Percentiles rank a stretch among this genome's conserved stretches.
phyloP scores from a whole-genome alignment of 1,140 invertebrate species.

The Euwallacea fornicatus region DNA sequence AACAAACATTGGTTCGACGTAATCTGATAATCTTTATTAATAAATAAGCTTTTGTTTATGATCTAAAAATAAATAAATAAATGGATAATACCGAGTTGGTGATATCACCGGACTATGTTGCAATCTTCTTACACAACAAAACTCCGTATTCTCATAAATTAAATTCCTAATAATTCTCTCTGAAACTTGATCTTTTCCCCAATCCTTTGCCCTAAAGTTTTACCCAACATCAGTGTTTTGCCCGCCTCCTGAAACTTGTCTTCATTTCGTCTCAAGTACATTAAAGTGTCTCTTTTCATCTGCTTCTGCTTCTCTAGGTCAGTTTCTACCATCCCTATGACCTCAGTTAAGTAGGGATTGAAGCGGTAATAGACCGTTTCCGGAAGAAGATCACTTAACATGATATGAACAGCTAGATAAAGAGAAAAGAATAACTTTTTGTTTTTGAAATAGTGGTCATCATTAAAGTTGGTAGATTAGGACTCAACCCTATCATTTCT shows the following conservation, averaged over 20 bases:
- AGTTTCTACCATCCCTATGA: conserved; percentile 82
- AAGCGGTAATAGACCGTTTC: conserved; percentile 82
- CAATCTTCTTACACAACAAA: too few species aligned
- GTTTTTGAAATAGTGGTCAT: conserved; percentile 2
- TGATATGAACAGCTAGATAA: conserved; percentile 72
- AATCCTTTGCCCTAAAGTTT: conserved; percentile 53
- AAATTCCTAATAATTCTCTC: conserved; percentile 39
- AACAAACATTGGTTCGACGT: too few species aligned
- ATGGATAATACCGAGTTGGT: too few species aligned
- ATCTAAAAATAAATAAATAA: too few species aligned
- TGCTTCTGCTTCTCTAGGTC: conserved; percentile 66
- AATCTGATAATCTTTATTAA: too few species aligned
- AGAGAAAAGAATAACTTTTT: neutral
- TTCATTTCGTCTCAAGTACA: conserved; percentile 78
- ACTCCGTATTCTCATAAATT: conserved; percentile 1
- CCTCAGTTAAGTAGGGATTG: conserved; percentile 86
- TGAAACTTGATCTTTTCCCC: conserved; percentile 55
- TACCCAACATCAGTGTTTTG: conserved; percentile 55
- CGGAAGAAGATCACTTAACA: conserved; percentile 80
- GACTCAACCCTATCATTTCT: neutral
- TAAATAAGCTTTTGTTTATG: too few species aligned
- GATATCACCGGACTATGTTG: too few species aligned
- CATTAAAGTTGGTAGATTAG: neutral
- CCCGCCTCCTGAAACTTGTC: conserved; percentile 68
- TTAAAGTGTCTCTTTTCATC: conserved; percentile 67